Conservation (phyloP, 1,140 invertebrate species). For the Ctenoplectra terminalis region DNA sequence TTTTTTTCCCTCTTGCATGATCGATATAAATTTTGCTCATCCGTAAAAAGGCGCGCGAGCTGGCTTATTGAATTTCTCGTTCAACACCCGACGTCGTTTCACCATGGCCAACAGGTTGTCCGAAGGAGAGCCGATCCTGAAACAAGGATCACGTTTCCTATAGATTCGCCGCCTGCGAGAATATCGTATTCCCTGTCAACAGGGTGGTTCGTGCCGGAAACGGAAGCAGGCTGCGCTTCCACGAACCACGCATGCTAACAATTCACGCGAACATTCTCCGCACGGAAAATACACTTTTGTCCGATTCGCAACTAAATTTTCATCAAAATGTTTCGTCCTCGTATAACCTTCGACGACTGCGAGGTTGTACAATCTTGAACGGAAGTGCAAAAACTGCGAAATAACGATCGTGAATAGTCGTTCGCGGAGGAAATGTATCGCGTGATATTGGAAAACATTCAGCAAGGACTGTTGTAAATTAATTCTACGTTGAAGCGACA, state of each 20-base stretch:
- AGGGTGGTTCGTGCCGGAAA: slow-evolving; percentile 44
- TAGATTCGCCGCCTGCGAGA: slow-evolving; percentile 12
- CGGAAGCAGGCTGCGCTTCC: slow-evolving; percentile 41
- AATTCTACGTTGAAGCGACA: neutral
- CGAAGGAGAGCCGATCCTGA: slow-evolving; percentile 8
- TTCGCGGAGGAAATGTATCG: neutral
- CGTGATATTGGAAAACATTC: neutral
- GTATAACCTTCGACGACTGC: neutral
- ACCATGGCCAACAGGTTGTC: slow-evolving; percentile 47
- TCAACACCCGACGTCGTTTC: slow-evolving; percentile 12
- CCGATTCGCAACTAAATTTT: neutral
- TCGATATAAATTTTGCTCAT: slow-evolving; percentile 44
- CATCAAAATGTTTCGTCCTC: neutral
- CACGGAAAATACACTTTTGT: too few species aligned
- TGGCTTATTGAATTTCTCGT: neutral
- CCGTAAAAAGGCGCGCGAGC: slow-evolving; percentile 1
- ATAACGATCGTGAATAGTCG: neutral
- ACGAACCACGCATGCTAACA: neutral
- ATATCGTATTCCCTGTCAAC: slow-evolving; percentile 45
- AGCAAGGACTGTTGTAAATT: too few species aligned
- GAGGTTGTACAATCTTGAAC: neutral
- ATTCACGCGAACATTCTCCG: neutral
- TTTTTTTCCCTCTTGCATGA: slow-evolving; percentile 13
- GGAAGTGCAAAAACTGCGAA: neutral
- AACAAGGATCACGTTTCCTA: slow-evolving; percentile 54